A percentile compares a stretch with the other conserved stretches of the same genome.
Evolutionary conservation across 2,888 invertebrate genomes (phyloP).

Genomic region (Myopa tessellatipennis): DNA sequence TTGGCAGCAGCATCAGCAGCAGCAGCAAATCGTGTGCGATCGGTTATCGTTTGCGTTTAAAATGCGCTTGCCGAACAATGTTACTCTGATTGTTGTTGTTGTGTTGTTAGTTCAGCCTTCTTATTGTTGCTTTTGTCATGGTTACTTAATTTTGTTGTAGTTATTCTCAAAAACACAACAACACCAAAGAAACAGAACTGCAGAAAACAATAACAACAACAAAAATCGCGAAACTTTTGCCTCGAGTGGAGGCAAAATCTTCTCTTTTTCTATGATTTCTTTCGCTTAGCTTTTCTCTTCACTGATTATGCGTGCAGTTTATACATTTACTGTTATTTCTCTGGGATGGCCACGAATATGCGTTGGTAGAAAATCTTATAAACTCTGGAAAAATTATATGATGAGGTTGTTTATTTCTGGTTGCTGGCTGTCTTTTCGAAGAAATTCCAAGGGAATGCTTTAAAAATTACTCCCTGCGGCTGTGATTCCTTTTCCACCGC

Average conservation of each 20-base stretch:
- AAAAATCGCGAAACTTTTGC: not conserved
- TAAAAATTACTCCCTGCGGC: no score
- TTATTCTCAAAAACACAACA: no score
- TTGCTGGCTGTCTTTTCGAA: no score
- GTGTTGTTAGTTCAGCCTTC: not conserved
- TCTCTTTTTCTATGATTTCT: not conserved
- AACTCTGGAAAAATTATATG: no score
- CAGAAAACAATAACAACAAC: not conserved
- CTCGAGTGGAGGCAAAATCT: not conserved
- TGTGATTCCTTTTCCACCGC: no score
- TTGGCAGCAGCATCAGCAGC: not conserved
- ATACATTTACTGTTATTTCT: no score
- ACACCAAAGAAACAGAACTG: no score
- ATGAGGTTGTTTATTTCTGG: no score
- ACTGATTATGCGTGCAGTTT: no score
- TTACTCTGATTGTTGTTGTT: slow-evolving; percentile 26
- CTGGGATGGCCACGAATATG: no score
- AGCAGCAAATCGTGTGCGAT: not conserved
- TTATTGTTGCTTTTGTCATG: not conserved
- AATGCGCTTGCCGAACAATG: not conserved
- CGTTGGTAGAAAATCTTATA: no score
- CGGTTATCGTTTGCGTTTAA: not conserved
- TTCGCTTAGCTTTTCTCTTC: not conserved
- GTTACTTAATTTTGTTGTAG: slow-evolving; percentile 2
- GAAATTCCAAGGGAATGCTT: no score